phyloP scores from a whole-genome alignment of 2,888 invertebrate genomes.

The Acanthosepion lycidas region DNA sequence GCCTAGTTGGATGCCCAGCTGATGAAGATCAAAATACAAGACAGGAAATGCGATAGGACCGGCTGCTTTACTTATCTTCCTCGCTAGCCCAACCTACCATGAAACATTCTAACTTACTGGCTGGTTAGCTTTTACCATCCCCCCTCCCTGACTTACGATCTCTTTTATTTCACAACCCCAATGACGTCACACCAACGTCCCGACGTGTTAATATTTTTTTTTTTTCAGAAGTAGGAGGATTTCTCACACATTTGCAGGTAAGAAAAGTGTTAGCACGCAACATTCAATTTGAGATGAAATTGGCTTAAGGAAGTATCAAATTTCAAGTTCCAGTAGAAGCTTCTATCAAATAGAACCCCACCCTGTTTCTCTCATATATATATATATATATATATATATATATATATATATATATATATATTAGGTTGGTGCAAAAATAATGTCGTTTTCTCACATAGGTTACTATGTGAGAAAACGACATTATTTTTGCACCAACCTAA shows the following conservation, averaged over 20 bases:
- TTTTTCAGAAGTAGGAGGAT: neutral
- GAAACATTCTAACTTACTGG: neutral
- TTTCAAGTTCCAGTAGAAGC: neutral
- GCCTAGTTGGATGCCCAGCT: neutral
- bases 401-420: no score
- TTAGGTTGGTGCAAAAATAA: no score
- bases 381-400: no score
- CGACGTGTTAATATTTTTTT: neutral
- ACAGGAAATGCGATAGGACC: conserved; percentile 33
- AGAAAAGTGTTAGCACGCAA: neutral
- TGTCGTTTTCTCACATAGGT: no score
- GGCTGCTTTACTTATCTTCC: neutral
- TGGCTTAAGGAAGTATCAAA: neutral
- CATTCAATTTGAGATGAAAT: neutral
- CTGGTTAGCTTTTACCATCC: neutral
- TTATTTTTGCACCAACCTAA: no score
- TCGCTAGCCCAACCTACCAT: neutral
- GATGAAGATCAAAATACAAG: conserved; percentile 17
- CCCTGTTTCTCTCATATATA: no score
- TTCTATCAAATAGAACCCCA: no score
- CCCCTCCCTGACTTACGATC: neutral
- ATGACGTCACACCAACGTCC: neutral
- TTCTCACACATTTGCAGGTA: neutral
- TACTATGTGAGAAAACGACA: no score
- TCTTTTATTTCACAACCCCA: neutral